Percentiles rank a stretch among this genome's conserved stretches.
phyloP scores from a whole-genome alignment of 2,797 vertebrate genomes.

The Xenopus petersii region DNA sequence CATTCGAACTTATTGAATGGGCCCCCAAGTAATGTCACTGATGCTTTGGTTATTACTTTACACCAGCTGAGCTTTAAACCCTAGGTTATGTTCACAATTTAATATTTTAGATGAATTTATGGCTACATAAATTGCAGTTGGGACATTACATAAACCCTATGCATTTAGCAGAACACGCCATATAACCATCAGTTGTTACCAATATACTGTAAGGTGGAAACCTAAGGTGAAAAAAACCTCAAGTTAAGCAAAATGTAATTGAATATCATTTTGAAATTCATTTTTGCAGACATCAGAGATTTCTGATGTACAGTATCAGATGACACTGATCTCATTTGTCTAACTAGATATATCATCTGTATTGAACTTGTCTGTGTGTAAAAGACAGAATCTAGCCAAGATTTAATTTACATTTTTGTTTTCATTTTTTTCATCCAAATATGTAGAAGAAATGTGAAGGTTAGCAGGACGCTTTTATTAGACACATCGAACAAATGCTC shows the following conservation, averaged over 20 bases:
- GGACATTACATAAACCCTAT: conserved; percentile 3
- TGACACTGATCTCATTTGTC: conserved; percentile 82
- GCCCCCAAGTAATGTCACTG: no score
- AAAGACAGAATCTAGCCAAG: conserved; percentile 68
- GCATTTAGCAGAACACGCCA: conserved; percentile 5
- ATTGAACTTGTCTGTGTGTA: conserved; percentile 72
- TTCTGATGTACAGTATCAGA: conserved; percentile 62
- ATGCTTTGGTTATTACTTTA: no score
- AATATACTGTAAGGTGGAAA: conserved; percentile 9
- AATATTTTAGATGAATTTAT: conserved; percentile 20
- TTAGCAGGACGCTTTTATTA: conserved; percentile 52
- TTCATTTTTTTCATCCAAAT: conserved; percentile 40
- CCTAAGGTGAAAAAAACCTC: conserved; percentile 10
- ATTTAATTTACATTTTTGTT: conserved; percentile 76
- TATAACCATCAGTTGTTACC: conserved; percentile 27
- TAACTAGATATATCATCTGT: conserved; percentile 81
- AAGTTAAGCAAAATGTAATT: conserved; percentile 67
- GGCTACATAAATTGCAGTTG: conserved; percentile 36
- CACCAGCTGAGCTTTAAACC: background rate
- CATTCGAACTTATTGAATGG: no score
- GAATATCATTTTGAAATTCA: conserved; percentile 55
- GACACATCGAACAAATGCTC: no score
- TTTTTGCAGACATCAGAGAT: conserved; percentile 62
- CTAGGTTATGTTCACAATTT: conserved; percentile 1
- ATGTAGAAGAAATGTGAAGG: conserved; percentile 70